A percentile compares a stretch with the other conserved stretches of the same genome.
Evolutionary conservation across 1,140 invertebrate species (phyloP).

Genomic region (Scaptodrosophila lebanonensis): DNA sequence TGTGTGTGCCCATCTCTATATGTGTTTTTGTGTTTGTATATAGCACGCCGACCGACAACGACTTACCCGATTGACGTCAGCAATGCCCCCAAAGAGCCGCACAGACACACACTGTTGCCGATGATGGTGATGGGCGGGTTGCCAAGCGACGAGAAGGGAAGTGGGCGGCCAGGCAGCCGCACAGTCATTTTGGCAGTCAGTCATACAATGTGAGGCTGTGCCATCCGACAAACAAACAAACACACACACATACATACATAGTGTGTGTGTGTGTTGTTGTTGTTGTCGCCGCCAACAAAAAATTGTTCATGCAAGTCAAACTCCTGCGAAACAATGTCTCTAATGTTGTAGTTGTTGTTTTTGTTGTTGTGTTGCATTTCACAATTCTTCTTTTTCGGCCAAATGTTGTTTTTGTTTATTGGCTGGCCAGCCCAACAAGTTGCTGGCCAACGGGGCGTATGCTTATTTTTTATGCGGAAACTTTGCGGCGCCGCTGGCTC

Average conservation of each 20-base stretch:
- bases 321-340: conserved; percentile 44
- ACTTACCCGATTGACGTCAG: conserved; percentile 72
- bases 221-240: conserved; percentile 17
- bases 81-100: conserved; percentile 70
- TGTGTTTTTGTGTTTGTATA: conserved; percentile 39
- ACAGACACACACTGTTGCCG: conserved; percentile 39
- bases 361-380: conserved; percentile 26
- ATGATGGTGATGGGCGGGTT: no score
- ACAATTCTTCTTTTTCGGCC: conserved; percentile 36
- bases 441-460: conserved; percentile 9
- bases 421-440: conserved; percentile 39
- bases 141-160: conserved; percentile 39
- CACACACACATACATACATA: neutral
- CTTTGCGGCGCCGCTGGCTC: no score
- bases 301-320: conserved; percentile 31
- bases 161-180: neutral
- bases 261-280: neutral
- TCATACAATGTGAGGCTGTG: conserved; percentile 55
- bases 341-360: conserved; percentile 5
- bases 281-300: neutral
- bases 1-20: conserved; percentile 11
- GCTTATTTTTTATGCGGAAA: conserved; percentile 48
- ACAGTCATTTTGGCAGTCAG: conserved; percentile 64
- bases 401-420: conserved; percentile 33
- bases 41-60: conserved; percentile 65